These are phyloP conservation scores for Hydra vulgaris DNA, from an alignment of 30 jellyfish, hydroid and myxozoan genomes.

Conservation along the genomic window DNA sequence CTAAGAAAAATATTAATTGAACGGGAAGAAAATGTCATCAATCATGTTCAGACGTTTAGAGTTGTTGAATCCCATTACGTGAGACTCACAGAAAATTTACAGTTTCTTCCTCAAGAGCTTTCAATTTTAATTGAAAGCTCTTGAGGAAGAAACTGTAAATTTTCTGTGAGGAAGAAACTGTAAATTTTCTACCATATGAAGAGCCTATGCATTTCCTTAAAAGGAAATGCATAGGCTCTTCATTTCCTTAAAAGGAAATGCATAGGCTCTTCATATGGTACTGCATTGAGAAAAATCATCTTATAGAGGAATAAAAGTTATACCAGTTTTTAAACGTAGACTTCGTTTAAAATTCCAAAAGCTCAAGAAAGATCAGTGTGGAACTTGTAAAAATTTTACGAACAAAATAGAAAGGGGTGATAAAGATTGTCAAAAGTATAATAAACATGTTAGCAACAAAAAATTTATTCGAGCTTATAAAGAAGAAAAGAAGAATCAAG, in stretches of 20 bases:
- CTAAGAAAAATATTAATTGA: background rate
- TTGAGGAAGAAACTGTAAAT: background rate
- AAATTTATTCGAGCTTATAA: background rate
- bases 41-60: background rate
- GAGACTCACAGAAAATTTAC: background rate
- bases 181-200: no score
- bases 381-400: background rate
- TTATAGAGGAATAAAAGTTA: background rate
- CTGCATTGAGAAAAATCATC: background rate
- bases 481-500: background rate
- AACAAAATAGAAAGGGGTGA: background rate
- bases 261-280: background rate
- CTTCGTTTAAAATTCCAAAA: conserved; percentile 4
- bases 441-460: background rate
- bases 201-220: no score
- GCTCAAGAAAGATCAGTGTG: background rate
- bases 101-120: conserved; percentile 1
- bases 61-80: conserved; percentile 5
- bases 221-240: background rate
- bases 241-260: background rate
- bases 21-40: background rate
- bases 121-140: background rate
- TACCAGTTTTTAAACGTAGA: background rate
- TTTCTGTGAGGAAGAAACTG: background rate
- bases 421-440: background rate